Base-by-base conservation (phyloP, 2,797 vertebrate species). In the Esox lucius region DNA sequence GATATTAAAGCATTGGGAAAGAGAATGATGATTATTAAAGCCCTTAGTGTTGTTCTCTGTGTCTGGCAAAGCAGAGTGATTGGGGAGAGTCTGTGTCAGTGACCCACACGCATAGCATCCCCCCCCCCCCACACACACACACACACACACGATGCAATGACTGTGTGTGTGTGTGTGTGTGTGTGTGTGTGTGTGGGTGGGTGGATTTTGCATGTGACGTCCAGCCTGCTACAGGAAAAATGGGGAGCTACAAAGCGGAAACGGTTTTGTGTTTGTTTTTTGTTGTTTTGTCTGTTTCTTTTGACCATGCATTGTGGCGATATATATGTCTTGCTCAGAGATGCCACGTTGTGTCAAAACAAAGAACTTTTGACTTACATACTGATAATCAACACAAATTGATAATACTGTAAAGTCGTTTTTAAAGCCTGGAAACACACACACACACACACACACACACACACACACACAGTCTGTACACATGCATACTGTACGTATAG, bases 361-460 rank as follows among this genome's bases (percentile, higher is more conserved):
- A 68, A 86, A 89, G 83, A 87, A 79, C 73, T 71, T 71, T 85
- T 84, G 91, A 91, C 49, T 71, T 89, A 89, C 83, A 92, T 89
- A 90, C 86, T 79, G 88, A 89, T 82, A 87, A 92, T 91, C 83
- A 87, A 89, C 88, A 92, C 86, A 83, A 89, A 85, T 81, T 89
- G 80, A 70, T 88, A 91, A 93, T 92, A 93, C 92, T 92, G 91
- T 86, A 89, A 91, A 88, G 35, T 39, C 4, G 79, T 90, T 81
- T 46, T 46, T 11, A 46, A 46, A 89, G 88, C 88, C 70, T 81
- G 81, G 46, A 62, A 11, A 46, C 86, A 56, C 68, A 74, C 51
- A 51, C 8, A 81, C 89, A 86, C 89, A 84, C 89, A 74, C 86
- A 56, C 68, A 74, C 51, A 51, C 8, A 46, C 86, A 56, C 68